Percentiles rank a stretch among this genome's conserved stretches.
phyloP scores from a whole-genome alignment of 1,140 invertebrate genomes.

The Drosophila burlai region DNA sequence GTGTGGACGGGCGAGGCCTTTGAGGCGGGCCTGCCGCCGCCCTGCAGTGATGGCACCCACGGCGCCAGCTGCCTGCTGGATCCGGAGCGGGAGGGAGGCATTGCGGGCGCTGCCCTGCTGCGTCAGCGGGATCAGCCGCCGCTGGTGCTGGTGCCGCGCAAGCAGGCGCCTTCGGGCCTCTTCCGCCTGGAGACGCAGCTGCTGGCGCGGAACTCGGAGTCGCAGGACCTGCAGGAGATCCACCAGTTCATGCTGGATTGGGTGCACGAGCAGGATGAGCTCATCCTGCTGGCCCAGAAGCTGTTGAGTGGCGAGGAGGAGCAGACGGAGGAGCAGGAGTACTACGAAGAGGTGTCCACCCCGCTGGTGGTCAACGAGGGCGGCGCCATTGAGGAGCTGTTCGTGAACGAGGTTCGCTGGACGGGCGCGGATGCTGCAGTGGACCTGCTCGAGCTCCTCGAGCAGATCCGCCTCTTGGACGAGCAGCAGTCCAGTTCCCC shows the following conservation, averaged over 20 bases:
- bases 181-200: conserved; percentile 72
- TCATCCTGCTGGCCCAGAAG: conserved; percentile 23
- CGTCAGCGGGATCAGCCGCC: conserved; percentile 65
- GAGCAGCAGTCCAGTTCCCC: background rate
- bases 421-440: conserved; percentile 45
- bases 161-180: conserved; percentile 62
- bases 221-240: conserved; percentile 76
- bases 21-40: conserved; percentile 84
- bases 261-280: conserved; percentile 67
- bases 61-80: conserved; percentile 85
- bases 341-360: conserved; percentile 46
- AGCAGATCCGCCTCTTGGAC: conserved; percentile 53
- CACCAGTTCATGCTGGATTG: conserved; percentile 72
- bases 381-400: conserved; percentile 47
- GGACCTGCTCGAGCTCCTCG: conserved; percentile 53
- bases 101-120: conserved; percentile 75
- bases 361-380: conserved; percentile 51
- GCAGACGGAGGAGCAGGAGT: background rate
- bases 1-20: conserved; percentile 86
- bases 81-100: conserved; percentile 63
- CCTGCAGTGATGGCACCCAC: conserved; percentile 67
- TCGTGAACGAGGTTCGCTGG: conserved; percentile 64
- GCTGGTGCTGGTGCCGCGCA: conserved; percentile 79
- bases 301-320: conserved; percentile 2
- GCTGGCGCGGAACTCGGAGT: conserved; percentile 70